Percentiles rank a stretch among this genome's conserved stretches.
Conservation (phyloP, 2,113 vertebrate genomes). For the zebrafish (Danio rerio) region GRCz12tu NC_133178.1:56354501-56355000, state of each 20-base stretch:
- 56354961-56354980: slow-evolving; percentile 86
- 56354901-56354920: slow-evolving; percentile 86
- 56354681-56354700: slow-evolving; percentile 79
- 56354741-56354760: slow-evolving; percentile 73
- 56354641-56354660: slow-evolving; percentile 66
- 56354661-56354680: slow-evolving; percentile 79
- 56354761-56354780: slow-evolving; percentile 83
- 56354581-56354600: not conserved
- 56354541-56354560: no score
- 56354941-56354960: slow-evolving; percentile 79
- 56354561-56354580: no score
- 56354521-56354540: no score
- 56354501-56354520: no score
- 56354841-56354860: not conserved
- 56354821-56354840: slow-evolving; percentile 67
- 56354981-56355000: slow-evolving; percentile 83
- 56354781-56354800: slow-evolving; percentile 78
- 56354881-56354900: slow-evolving; percentile 72
- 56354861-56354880: not conserved
- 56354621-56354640: not conserved
- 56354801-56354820: slow-evolving; percentile 85
- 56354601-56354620: not conserved
- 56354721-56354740: slow-evolving; percentile 82
- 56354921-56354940: slow-evolving; percentile 83
- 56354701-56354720: slow-evolving; percentile 79